Evolutionary conservation across 2,797 vertebrate species (phyloP).

Genomic region (Ciconia nigra): DNA sequence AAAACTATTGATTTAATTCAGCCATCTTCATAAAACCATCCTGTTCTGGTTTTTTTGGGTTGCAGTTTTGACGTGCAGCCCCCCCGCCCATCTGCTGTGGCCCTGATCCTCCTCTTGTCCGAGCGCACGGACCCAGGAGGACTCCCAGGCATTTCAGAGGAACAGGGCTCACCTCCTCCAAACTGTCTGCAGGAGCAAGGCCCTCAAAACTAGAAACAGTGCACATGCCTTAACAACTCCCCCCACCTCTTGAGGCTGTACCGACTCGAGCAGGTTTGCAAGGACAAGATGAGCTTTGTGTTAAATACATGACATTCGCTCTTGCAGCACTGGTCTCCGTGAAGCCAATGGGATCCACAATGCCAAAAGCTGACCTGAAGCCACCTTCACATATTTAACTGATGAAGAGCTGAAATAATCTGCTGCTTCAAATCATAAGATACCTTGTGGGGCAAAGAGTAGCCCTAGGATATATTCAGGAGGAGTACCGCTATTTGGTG

Average conservation of each 20-base stretch:
- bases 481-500: no score
- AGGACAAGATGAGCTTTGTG: background rate
- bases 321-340: background rate
- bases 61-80: background rate
- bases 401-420: background rate
- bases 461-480: background rate
- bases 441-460: background rate
- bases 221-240: accelerated
- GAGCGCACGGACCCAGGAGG: background rate
- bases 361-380: background rate
- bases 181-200: background rate
- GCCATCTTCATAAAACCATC: background rate
- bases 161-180: background rate
- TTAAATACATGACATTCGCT: background rate
- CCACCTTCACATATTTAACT: background rate
- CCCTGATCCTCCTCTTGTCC: background rate
- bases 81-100: background rate
- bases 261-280: accelerated
- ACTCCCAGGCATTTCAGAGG: background rate
- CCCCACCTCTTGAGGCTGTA: background rate
- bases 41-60: background rate
- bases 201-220: background rate
- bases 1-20: background rate
- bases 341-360: background rate
- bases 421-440: background rate